Conservation (phyloP, 2,797 vertebrate genomes). For the Sternotherus odoratus region DNA sequence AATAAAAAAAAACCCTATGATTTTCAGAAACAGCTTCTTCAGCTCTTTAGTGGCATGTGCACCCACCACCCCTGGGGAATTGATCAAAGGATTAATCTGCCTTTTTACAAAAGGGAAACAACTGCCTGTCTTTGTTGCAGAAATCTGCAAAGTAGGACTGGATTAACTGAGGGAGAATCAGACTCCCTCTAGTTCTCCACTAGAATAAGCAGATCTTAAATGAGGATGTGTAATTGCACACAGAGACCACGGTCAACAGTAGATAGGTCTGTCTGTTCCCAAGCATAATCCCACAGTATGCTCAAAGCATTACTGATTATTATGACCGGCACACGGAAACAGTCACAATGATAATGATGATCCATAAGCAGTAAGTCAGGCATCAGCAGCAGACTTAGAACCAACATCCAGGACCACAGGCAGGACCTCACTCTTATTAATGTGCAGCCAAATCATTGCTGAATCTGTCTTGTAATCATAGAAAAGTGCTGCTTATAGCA, state of each 20-base stretch:
- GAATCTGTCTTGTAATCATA: neutral
- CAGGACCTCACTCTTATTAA: accelerated
- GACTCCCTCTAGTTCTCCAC: neutral
- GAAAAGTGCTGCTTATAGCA: neutral
- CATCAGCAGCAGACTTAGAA: neutral
- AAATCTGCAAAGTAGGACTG: slow-evolving; percentile 13
- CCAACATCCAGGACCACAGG: neutral
- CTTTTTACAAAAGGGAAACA: slow-evolving; percentile 25
- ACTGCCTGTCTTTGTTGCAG: neutral
- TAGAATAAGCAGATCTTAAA: slow-evolving; percentile 6
- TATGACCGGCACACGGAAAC: neutral
- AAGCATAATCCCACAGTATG: accelerated
- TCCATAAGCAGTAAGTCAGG: neutral
- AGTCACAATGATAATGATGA: neutral
- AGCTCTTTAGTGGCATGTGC: neutral
- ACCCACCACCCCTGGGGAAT: neutral
- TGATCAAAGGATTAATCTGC: neutral
- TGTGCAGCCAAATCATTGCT: neutral
- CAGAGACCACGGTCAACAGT: neutral
- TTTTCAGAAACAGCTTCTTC: slow-evolving; percentile 22
- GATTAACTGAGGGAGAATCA: slow-evolving; percentile 30
- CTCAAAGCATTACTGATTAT: neutral
- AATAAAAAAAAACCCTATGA: neutral
- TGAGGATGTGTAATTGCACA: neutral
- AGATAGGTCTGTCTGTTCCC: neutral